A percentile compares a stretch with the other conserved stretches of the same genome.
Conservation (phyloP, 2,113 vertebrate species). For the Otus sunia region DNA sequence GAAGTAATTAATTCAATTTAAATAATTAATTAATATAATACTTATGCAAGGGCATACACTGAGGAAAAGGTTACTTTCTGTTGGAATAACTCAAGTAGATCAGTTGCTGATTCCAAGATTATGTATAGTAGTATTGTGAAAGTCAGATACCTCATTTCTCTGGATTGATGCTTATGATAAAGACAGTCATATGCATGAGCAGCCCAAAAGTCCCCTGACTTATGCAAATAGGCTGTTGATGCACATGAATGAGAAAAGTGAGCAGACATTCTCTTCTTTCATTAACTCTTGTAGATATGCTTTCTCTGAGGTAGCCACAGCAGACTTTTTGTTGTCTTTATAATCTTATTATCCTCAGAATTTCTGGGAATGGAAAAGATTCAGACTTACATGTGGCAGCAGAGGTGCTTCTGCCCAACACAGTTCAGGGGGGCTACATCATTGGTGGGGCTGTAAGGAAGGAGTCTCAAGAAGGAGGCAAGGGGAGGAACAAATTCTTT, state of each 20-base stretch:
- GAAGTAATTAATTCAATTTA: not conserved
- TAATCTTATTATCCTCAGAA: not conserved
- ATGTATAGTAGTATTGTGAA: accelerated
- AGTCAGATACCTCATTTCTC: not conserved
- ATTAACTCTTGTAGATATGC: not conserved
- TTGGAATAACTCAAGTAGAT: not conserved
- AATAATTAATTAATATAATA: not conserved
- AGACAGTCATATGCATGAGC: not conserved
- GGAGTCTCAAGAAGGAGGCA: not conserved
- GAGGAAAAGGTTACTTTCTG: not conserved
- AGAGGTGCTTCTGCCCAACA: not conserved
- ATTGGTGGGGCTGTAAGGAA: not conserved
- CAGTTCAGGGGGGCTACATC: not conserved
- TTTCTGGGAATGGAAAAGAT: not conserved
- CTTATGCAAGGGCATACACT: not conserved
- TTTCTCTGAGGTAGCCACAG: not conserved
- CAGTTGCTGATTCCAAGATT: not conserved
- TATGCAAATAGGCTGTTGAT: not conserved
- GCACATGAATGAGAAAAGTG: not conserved
- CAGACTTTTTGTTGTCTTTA: not conserved
- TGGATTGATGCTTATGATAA: not conserved
- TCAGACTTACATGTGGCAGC: accelerated
- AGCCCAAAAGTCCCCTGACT: not conserved
- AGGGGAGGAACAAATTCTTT: not conserved
- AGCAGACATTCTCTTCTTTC: not conserved